Base-by-base conservation (phyloP, 2,113 vertebrate genomes). In the Coptodon bakossiorum region DNA sequence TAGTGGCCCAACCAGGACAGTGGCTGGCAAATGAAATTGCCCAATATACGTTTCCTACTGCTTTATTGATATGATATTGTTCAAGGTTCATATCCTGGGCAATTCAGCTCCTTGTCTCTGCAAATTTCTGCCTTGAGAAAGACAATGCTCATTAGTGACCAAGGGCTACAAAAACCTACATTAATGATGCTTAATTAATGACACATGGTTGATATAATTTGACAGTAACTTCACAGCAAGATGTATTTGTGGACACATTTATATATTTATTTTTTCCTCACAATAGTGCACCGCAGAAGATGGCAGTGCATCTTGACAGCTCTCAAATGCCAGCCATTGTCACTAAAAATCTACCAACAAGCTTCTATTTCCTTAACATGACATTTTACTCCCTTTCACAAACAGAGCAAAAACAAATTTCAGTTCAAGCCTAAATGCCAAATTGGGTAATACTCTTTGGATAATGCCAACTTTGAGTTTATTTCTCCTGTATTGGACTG, bases 281-380 rank as follows among this genome's bases (percentile, higher is more conserved):
- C 7, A 27, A 29, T 5, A 48, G 68, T 29, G 40, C 40, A 29
- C 24, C 0, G 1, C 16, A 76, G 71, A 76, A 19, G 43, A 29
- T 76, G 14, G 43, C 24, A 19, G 71, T 48, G 43, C 43, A 48
- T 76, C 14, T 29, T 50, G 50, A 76, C 43, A 76, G 9, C 24
- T 78, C 43, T 31, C 43, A 31, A 50, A 78, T 78, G 24, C 71
- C 71, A 78, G 71, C 43, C 24, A 50, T 76, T 27, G 43, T 76
- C 9, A 76, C 16, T 31, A 29, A 19, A 50, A 78, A 29, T 31
- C 71, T 50, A 78, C 43, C 43, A 78, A 50, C 43, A 78, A 78
- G 24, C 43, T 78, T 1, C 6, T 31, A 19, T 78, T 78, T 17
- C 24, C 5, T 11, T 48, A 48, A 29, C 22, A 43, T 76, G 24